Evolutionary conservation across 2,113 vertebrate genomes (phyloP), one percentile per base, ranked within the genome.

Genomic region (Bucco capensis): DNA sequence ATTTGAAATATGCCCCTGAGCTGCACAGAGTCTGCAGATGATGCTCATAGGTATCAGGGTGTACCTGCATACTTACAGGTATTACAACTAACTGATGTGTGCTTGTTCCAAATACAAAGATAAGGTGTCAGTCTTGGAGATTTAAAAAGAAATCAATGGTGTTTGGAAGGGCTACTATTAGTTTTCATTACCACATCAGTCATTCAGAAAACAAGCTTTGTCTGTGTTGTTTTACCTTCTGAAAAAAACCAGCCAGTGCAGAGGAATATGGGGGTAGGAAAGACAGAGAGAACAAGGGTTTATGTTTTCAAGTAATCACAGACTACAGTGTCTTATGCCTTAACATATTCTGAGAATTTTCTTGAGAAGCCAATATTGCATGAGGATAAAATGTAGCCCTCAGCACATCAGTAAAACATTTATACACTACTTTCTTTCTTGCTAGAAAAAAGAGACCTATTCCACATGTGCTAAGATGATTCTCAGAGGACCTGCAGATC

Each of bases 1-100:
- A 95, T 96, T 84, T 97, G 83, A 97, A 97, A 96, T 97, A 97
- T 12, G 73, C 73, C 74, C 4, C 8, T 84, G 62, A 70, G 64
- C 60, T 89, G 33, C 80, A 90, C 69, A 13, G 86, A 78, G 61
- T 88, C 44, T 82, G 60, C 49, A 90, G 81, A 94, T 70, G 86
- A 80, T 67, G 81, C 83, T 89, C 62, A 4, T 14, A 69, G 80
- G 84, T 77, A 89, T 46, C 72, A 73, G 72, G 40, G 78, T 80
- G 22, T 83, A 94, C 60, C 82, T 44, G 69, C 60, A 84, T 87
- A 61, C 56, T 83, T 90, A 89, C 56, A 54, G 67, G 90, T 74
- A 93, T 67, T 70, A 76, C 70, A 93, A 53, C 61, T 76, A 23
- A 57, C 35, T 88, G 49, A 86, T 62, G 81, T 57, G 50, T 2